Conservation (phyloP, 1,140 invertebrate genomes). For the Lordiphosa stackelbergi region DNA sequence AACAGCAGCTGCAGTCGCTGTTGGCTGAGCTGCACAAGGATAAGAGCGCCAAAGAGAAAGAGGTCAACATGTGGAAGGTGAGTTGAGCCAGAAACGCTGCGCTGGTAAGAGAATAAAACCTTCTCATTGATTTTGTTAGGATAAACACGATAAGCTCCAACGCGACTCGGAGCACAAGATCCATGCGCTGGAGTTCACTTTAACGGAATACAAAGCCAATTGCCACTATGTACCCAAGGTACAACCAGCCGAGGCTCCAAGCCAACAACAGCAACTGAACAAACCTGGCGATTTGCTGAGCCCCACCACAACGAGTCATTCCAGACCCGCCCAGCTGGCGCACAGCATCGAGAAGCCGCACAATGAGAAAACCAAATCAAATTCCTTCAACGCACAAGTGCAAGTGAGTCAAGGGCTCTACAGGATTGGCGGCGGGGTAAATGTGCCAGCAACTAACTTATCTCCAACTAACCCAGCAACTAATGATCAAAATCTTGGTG, state of each 20-base stretch:
- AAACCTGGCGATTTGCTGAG: conserved; percentile 40
- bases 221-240: conserved; percentile 55
- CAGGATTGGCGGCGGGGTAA: conserved; percentile 63
- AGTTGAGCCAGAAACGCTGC: not conserved
- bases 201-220: conserved; percentile 51
- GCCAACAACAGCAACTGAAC: conserved; percentile 39
- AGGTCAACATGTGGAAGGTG: conserved; percentile 66
- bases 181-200: conserved; percentile 32
- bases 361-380: conserved; percentile 49
- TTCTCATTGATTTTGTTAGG: conserved; percentile 16
- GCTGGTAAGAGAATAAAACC: no score
- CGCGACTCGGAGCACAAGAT: conserved; percentile 50
- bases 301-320: conserved; percentile 30
- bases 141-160: conserved; percentile 51
- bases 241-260: conserved; percentile 29
- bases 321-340: conserved; percentile 28
- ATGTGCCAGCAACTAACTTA: conserved; percentile 54
- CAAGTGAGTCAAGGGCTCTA: conserved; percentile 75
- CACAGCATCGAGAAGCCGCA: conserved; percentile 62
- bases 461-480: conserved; percentile 24
- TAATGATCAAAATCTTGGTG: conserved; percentile 36
- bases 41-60: conserved; percentile 48
- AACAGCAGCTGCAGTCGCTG: conserved; percentile 55
- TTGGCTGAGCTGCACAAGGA: conserved; percentile 56
- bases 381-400: conserved; percentile 63